Conservation (phyloP, 2,888 invertebrate genomes). For the Timandra comae region DNA sequence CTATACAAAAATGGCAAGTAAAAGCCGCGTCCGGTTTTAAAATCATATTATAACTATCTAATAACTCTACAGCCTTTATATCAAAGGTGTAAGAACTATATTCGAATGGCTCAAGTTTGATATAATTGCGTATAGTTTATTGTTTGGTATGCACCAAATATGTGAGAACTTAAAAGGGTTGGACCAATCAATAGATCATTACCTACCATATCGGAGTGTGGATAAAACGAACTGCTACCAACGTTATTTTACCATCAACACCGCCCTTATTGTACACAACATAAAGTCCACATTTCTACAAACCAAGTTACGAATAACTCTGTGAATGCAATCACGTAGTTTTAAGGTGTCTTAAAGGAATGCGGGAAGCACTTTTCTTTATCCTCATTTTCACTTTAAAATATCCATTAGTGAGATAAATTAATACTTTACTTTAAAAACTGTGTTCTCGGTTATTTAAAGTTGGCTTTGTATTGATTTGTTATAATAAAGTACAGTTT, state of each 20-base stretch:
- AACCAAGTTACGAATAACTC: no score
- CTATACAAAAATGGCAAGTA: conserved; percentile 18
- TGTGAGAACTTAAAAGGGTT: conserved; percentile 8
- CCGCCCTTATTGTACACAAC: no score
- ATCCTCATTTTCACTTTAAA: conserved; percentile 18
- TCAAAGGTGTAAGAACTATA: background rate
- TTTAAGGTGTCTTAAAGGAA: conserved; percentile 27
- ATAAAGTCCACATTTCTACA: no score
- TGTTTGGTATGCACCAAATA: conserved; percentile 3
- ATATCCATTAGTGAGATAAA: no score
- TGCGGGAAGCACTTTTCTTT: conserved; percentile 39
- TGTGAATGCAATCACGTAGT: conserved; percentile 5
- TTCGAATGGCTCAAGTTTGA: no score
- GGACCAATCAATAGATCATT: conserved; percentile 10
- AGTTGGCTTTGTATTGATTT: no score
- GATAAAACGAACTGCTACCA: conserved; percentile 5
- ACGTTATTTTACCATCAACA: no score
- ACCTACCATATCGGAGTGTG: conserved; percentile 7
- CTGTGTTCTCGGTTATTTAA: no score
- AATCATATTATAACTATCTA: conserved; percentile 13
- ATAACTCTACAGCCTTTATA: conserved; percentile 8
- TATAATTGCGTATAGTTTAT: no score
- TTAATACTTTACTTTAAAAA: no score
- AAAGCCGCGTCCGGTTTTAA: conserved; percentile 20
- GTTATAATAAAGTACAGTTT: no score